Evolutionary conservation across 2,113 vertebrate species (phyloP), one percentile per base, ranked within the genome.

Genomic region (Myotis lucifugus): DNA sequence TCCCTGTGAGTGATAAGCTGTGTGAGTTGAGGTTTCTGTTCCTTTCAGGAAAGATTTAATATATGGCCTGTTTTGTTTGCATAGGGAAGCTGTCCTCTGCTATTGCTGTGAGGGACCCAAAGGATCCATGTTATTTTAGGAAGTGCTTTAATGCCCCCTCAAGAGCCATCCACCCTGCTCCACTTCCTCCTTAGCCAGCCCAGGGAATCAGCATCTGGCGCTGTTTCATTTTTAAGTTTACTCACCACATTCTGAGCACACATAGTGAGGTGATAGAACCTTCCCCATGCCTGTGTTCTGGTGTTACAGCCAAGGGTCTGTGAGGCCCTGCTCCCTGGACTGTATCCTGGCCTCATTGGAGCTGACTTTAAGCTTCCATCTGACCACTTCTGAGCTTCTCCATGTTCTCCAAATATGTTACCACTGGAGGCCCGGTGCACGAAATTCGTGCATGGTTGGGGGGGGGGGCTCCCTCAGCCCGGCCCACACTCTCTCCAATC

Each of bases 1-100:
- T 77, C 18, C 67, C 84, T 2, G 52, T 29, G 4, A 93, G 40
- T 32, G 14, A 50, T 72, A 72, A 97, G 85, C 74, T 76, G 52
- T 83, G 85, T 54, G 67, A 90, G 17, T 4, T 25, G 56, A 70
- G 18, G 90, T 3, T 1, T 10, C 0, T 1, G 3, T 2, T 84
- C 3, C 64, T 83, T 23, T 40, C 2, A 64, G 27, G n/a, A 82
- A 84, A 59, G 25, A 32, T 12, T 25, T 29, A 25, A 7, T 64
- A 19, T 10, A 2, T 1, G 42, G 7, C 50, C 10, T 4, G 29
- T 13, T 61, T 46, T 72, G 76, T n/a, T 29, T 90, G 72, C 85
- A 69, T 50, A 0, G n/a, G 37, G 37, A 84, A 19, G 85, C 12
- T 40, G 66, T 23, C 81, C 9, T 83, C 18, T 37, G 72, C 34